Evolutionary conservation across 2,888 invertebrate genomes (phyloP).

Genomic region (Philaethria dido): DNA sequence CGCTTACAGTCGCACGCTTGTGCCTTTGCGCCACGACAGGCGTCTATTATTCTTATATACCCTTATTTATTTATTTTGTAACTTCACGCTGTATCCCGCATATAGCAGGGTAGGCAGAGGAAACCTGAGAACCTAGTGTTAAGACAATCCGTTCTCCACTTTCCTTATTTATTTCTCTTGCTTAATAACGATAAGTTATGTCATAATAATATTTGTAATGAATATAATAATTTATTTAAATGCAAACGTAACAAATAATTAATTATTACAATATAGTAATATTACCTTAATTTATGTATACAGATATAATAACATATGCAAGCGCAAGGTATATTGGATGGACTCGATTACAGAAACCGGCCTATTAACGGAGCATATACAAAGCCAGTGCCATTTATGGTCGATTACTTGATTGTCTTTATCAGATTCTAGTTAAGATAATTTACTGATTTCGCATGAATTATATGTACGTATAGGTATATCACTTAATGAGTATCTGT

Average conservation of each 20-base stretch:
- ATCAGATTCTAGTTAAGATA: constrained; percentile 46
- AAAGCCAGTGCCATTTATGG: constrained; percentile 51
- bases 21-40: no score
- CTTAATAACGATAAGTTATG: no score
- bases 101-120: no score
- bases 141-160: no score
- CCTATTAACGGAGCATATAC: constrained; percentile 66
- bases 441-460: constrained; percentile 28
- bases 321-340: constrained; percentile 53
- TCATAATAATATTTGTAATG: no score
- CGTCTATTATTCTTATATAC: no score
- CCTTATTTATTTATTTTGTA: no score
- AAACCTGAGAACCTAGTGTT: no score
- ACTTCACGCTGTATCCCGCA: no score
- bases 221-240: no score
- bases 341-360: constrained; percentile 66
- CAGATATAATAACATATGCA: constrained; percentile 5
- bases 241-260: not conserved
- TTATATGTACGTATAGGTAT: constrained; percentile 14
- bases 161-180: no score
- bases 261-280: constrained; percentile 1
- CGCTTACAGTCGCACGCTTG: no score
- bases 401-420: constrained; percentile 54
- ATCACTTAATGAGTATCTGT: not conserved
- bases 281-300: not conserved